Evolutionary conservation across 2,797 vertebrate species (phyloP).

Genomic region (Taenioides sp.): DNA sequence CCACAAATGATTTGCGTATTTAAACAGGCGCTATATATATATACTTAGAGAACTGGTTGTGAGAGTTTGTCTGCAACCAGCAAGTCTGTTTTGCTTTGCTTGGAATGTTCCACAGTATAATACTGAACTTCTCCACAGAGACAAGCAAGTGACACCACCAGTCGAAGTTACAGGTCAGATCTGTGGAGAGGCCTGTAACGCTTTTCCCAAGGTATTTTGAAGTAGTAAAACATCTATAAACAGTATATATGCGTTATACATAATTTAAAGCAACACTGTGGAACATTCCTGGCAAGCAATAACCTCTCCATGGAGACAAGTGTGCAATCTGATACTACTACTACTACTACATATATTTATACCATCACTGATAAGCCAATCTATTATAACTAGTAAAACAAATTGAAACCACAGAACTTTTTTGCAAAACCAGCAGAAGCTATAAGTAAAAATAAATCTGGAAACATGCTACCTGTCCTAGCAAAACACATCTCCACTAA

Average conservation of each 20-base stretch:
- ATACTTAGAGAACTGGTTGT: too few species aligned
- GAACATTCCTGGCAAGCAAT: too few species aligned
- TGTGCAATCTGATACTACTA: background rate
- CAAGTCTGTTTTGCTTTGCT: background rate
- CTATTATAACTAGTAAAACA: background rate
- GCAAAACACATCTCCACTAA: constrained; percentile 56
- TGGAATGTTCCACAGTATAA: background rate
- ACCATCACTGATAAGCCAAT: background rate
- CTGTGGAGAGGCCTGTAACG: too few species aligned
- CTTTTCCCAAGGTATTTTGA: too few species aligned
- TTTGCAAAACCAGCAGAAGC: background rate
- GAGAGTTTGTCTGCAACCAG: too few species aligned
- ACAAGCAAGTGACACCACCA: background rate
- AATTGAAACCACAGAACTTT: background rate
- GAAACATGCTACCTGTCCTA: constrained; percentile 43
- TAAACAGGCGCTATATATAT: too few species aligned
- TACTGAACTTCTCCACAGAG: background rate
- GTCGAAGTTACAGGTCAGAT: background rate
- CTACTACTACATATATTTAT: background rate
- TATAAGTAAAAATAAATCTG: constrained; percentile 4
- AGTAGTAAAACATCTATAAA: too few species aligned
- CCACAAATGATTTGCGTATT: too few species aligned
- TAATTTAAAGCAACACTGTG: background rate
- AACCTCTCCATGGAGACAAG: too few species aligned
- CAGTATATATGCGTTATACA: too few species aligned